phyloP scores from a whole-genome alignment of 2,113 vertebrate genomes.

The Empidonax alnorum region DNA sequence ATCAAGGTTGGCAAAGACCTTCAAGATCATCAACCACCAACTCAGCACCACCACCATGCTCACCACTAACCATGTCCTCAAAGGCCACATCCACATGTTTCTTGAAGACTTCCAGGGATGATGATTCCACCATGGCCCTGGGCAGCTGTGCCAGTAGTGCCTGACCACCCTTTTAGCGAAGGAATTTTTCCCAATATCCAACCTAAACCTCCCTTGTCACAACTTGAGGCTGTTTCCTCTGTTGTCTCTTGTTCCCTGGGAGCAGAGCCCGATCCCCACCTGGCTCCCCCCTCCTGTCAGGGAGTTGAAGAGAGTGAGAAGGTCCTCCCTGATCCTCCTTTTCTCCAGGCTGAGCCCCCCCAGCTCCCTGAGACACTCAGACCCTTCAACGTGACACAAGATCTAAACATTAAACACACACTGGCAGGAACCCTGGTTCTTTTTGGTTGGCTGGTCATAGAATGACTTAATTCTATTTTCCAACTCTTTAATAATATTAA shows the following conservation, averaged over 20 bases:
- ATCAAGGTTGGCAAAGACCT: background rate
- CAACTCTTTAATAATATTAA: background rate
- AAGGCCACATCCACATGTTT: background rate
- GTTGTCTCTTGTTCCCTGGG: background rate
- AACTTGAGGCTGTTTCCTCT: background rate
- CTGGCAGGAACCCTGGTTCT: background rate
- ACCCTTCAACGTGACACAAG: background rate
- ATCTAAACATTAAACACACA: background rate
- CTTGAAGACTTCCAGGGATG: background rate
- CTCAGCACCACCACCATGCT: background rate
- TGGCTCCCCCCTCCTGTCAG: background rate
- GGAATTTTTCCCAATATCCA: accelerated
- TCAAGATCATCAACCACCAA: background rate
- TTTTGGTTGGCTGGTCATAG: background rate
- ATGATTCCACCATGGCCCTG: background rate
- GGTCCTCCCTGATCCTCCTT: background rate
- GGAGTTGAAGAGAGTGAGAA: background rate
- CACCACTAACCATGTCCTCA: background rate
- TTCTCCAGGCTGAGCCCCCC: background rate
- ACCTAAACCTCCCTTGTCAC: background rate
- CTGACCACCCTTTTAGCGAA: background rate
- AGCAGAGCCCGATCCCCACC: background rate
- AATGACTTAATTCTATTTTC: background rate
- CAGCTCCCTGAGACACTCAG: background rate
- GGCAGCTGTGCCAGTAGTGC: accelerated